These are phyloP conservation scores for Meiosimyza platycephala DNA, from an alignment of 2,888 invertebrate species.

Conservation along the genomic window DNA sequence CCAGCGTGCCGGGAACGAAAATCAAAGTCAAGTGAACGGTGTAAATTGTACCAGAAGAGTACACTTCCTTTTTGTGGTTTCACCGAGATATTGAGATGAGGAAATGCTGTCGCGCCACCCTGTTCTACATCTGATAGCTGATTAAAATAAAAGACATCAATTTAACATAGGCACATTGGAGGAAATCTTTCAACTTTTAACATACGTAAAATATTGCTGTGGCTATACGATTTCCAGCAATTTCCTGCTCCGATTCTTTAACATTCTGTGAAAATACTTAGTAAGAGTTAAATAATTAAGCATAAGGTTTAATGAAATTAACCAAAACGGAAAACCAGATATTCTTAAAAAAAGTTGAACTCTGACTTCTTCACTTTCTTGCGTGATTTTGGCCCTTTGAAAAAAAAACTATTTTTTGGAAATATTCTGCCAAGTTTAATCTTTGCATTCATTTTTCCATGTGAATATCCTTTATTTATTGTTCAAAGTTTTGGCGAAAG, in stretches of 20 bases:
- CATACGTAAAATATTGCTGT: slow-evolving; percentile 93
- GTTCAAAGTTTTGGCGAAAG: no score
- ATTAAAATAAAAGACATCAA: not conserved
- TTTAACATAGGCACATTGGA: not conserved
- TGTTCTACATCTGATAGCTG: slow-evolving; percentile 96
- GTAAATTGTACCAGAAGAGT: slow-evolving; percentile 95
- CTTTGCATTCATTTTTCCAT: no score
- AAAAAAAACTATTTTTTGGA: no score
- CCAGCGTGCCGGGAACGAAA: slow-evolving; percentile 93
- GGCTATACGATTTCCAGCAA: slow-evolving; percentile 94
- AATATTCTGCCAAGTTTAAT: no score
- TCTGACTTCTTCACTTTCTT: no score
- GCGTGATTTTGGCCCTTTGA: no score
- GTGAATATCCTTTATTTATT: no score
- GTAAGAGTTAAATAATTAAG: not conserved
- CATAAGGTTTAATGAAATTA: not conserved
- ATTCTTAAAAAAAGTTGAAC: no score
- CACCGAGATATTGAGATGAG: slow-evolving; percentile 83
- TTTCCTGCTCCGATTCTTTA: slow-evolving; percentile 50
- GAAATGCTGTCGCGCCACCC: slow-evolving; percentile 98
- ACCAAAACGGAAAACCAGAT: not conserved
- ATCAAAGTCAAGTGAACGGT: slow-evolving; percentile 93
- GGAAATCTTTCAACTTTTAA: no score
- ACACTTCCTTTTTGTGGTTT: slow-evolving; percentile 92
- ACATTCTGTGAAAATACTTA: no score